These are phyloP conservation scores for Tigriopus californicus DNA, from an alignment of 2,888 invertebrate species.

Conservation along the genomic window DNA sequence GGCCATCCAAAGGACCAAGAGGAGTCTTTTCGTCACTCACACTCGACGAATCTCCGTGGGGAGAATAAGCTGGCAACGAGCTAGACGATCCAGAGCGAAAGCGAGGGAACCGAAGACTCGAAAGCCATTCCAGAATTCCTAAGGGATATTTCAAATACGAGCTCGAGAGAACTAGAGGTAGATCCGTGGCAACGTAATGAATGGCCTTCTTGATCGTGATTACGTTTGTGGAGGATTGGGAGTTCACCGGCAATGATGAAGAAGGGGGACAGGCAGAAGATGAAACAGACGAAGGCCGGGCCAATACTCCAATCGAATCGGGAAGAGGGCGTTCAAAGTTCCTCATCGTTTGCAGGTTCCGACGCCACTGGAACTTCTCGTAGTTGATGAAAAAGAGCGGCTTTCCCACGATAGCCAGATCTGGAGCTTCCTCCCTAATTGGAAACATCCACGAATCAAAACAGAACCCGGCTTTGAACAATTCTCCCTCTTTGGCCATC, in stretches of 20 bases:
- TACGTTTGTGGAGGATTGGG: neutral
- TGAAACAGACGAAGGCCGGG: no score
- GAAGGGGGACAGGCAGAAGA: no score
- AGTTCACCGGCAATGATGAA: neutral
- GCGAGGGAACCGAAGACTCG: no score
- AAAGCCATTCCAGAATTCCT: no score
- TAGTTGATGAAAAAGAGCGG: neutral
- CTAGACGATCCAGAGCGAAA: no score
- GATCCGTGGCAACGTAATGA: slow-evolving; percentile 1
- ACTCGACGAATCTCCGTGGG: no score
- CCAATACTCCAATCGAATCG: no score
- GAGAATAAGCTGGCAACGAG: no score
- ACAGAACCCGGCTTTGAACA: neutral
- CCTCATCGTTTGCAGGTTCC: neutral
- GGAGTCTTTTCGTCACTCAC: no score
- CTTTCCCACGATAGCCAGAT: neutral
- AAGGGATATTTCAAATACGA: neutral
- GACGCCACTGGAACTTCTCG: neutral
- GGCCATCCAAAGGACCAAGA: no score
- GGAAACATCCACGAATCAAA: slow-evolving; percentile 10
- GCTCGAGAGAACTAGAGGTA: neutral
- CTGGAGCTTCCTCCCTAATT: neutral
- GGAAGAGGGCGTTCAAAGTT: neutral
- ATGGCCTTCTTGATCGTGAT: neutral
- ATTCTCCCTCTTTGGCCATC: neutral